A percentile compares a stretch with the other conserved stretches of the same genome.
Evolutionary conservation across 53 echinoderm and acorn worm genomes (phyloP).

Genomic region (Paracentrotus lividus): DNA sequence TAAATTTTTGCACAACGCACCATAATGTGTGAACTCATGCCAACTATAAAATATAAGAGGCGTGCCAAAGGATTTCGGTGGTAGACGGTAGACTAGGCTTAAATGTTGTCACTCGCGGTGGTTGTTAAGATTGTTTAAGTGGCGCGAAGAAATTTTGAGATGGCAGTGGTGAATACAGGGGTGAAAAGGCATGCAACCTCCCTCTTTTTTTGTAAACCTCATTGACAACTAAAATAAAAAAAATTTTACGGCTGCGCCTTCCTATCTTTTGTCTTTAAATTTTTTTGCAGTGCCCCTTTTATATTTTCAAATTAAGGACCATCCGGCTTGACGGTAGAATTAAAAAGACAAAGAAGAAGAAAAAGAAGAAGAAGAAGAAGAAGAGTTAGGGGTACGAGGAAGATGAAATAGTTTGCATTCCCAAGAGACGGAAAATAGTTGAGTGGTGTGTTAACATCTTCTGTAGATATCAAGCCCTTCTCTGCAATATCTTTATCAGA

Average conservation of each 20-base stretch:
- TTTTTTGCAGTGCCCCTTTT: too few species aligned
- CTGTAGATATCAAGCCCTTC: background rate
- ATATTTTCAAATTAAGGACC: too few species aligned
- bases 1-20: conserved; percentile 6
- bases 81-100: background rate
- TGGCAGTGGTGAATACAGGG: too few species aligned
- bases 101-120: background rate
- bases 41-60: conserved; percentile 14
- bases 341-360: background rate
- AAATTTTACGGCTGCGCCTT: too few species aligned
- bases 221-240: too few species aligned
- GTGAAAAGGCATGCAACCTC: too few species aligned
- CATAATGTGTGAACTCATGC: conserved; percentile 15
- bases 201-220: too few species aligned
- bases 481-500: background rate
- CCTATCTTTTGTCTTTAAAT: too few species aligned
- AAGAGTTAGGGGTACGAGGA: background rate
- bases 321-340: background rate
- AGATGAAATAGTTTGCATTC: too few species aligned
- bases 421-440: background rate
- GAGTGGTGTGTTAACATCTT: background rate
- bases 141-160: too few species aligned
- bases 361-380: background rate
- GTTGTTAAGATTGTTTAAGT: too few species aligned
- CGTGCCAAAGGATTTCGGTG: background rate